Conservation (phyloP, 1,140 invertebrate genomes). For the Cyclina sinensis region DNA sequence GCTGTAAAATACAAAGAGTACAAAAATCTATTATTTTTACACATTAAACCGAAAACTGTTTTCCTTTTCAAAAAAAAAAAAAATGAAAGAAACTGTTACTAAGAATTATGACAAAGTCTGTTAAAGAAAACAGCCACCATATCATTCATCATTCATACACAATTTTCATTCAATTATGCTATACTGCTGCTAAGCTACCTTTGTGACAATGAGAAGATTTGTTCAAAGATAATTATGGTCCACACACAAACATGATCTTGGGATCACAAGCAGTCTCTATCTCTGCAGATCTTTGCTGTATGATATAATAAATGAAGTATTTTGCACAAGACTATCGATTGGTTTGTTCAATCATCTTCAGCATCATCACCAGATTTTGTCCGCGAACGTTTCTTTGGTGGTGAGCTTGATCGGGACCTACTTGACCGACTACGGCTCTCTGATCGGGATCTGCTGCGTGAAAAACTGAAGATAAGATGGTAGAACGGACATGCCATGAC, state of each 20-base stretch:
- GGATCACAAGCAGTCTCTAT: not conserved
- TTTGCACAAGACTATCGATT: not conserved
- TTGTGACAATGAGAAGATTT: not conserved
- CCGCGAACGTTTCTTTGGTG: slow-evolving; percentile 57
- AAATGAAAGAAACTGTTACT: too few species aligned
- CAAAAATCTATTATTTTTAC: not conserved
- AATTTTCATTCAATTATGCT: not conserved
- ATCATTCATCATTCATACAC: not conserved
- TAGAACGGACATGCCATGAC: not conserved
- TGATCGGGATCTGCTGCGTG: slow-evolving; percentile 48
- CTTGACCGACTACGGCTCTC: slow-evolving; percentile 36
- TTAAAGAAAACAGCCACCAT: not conserved
- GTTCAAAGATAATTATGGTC: not conserved
- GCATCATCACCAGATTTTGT: slow-evolving; percentile 60
- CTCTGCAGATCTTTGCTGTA: not conserved
- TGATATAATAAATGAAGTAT: not conserved
- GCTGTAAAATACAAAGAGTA: not conserved
- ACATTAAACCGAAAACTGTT: not conserved
- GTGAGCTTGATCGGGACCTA: slow-evolving; percentile 19
- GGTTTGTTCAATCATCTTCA: slow-evolving; percentile 45
- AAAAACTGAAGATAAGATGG: slow-evolving; percentile 30
- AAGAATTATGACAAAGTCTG: not conserved
- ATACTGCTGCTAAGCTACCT: not conserved
- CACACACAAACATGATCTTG: not conserved
- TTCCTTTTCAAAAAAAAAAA: too few species aligned